Percentiles rank a stretch among this genome's conserved stretches.
Evolutionary conservation across 1,140 invertebrate genomes (phyloP).

Genomic region (Piezodorus guildinii): DNA sequence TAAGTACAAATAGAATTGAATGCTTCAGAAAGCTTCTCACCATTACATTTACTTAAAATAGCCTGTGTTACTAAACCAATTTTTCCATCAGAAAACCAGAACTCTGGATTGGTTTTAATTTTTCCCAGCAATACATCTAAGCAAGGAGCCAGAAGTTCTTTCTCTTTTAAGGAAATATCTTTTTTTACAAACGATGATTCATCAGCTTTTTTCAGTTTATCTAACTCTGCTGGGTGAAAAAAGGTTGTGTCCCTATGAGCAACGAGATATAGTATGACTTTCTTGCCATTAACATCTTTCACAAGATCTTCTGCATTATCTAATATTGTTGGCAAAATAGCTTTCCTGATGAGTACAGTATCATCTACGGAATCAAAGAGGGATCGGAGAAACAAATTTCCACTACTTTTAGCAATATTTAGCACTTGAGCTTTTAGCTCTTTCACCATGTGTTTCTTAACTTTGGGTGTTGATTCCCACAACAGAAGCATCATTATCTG

Average conservation of each 20-base stretch:
- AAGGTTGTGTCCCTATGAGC: constrained; percentile 58
- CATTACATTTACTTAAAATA: constrained; percentile 45
- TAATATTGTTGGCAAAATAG: constrained; percentile 58
- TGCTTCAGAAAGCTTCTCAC: constrained; percentile 32
- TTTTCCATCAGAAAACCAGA: constrained; percentile 56
- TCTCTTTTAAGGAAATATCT: constrained; percentile 50
- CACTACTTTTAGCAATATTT: constrained; percentile 69
- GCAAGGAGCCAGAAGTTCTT: constrained; percentile 46
- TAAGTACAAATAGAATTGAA: constrained; percentile 37
- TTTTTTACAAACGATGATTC: constrained; percentile 53
- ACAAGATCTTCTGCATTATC: constrained; percentile 58
- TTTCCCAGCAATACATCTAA: constrained; percentile 40
- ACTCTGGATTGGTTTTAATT: constrained; percentile 45
- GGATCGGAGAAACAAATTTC: constrained; percentile 67
- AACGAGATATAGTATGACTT: constrained; percentile 71
- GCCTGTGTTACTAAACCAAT: constrained; percentile 56
- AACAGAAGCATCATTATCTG: constrained; percentile 69
- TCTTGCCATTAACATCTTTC: constrained; percentile 56
- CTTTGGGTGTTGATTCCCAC: constrained; percentile 41
- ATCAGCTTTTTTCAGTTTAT: constrained; percentile 59
- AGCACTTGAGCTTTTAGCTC: constrained; percentile 71
- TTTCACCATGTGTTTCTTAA: constrained; percentile 55
- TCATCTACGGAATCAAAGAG: constrained; percentile 88
- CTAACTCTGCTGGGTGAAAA: constrained; percentile 61
- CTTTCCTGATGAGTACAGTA: constrained; percentile 78